Conservation (phyloP, 2,113 vertebrate species). For the Psettodes erumei region DNA sequence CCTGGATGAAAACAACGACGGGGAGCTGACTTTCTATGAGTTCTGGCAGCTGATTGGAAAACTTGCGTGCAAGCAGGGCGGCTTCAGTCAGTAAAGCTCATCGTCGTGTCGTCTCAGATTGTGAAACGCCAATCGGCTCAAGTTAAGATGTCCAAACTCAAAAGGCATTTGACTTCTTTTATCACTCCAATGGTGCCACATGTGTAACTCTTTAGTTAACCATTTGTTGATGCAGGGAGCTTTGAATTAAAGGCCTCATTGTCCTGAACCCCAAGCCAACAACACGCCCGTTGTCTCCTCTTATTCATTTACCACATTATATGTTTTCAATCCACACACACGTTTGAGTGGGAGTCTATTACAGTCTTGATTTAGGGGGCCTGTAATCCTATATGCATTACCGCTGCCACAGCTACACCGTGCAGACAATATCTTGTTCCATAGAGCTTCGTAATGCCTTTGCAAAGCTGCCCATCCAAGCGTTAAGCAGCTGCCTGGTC, state of each 20-base stretch:
- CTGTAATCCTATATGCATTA: conserved; percentile 60
- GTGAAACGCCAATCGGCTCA: neutral
- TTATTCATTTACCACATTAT: conserved; percentile 68
- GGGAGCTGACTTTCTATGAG: conserved; percentile 84
- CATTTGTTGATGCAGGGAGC: conserved; percentile 54
- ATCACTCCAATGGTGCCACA: conserved; percentile 24
- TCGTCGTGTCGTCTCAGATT: neutral
- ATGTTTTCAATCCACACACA: conserved; percentile 33
- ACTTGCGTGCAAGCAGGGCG: conserved; percentile 77
- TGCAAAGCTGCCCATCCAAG: conserved; percentile 59
- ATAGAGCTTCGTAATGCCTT: conserved; percentile 50
- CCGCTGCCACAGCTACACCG: conserved; percentile 31
- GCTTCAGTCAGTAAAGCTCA: conserved; percentile 67
- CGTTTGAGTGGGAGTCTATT: conserved; percentile 30
- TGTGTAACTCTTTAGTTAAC: conserved; percentile 56
- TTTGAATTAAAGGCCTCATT: conserved; percentile 72
- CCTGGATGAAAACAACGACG: conserved; percentile 81
- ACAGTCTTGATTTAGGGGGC: conserved; percentile 67
- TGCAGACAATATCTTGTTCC: conserved; percentile 59
- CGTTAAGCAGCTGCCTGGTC: conserved; percentile 33
- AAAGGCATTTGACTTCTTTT: conserved; percentile 14
- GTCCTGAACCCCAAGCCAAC: conserved; percentile 48
- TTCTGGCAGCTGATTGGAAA: conserved; percentile 85
- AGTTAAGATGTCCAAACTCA: conserved; percentile 7
- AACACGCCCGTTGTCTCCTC: conserved; percentile 54